These are phyloP conservation scores for Planiliza haematocheilus DNA, from an alignment of 2,113 vertebrate species.

Conservation along the genomic window DNA sequence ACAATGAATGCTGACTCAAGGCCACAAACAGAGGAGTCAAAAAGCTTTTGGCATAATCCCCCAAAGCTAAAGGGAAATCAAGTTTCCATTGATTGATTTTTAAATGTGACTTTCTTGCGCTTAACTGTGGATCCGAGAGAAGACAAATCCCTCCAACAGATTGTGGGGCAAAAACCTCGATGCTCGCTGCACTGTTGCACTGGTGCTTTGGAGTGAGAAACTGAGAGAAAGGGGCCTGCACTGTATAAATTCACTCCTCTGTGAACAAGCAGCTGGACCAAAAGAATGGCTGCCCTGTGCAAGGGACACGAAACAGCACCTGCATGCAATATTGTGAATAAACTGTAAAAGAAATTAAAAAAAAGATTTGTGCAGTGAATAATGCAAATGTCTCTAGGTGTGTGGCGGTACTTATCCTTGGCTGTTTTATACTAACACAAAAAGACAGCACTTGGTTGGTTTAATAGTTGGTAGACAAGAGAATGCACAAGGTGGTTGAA, in stretches of 20 bases:
- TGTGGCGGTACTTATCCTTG: slow-evolving; percentile 23
- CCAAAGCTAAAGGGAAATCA: slow-evolving; percentile 63
- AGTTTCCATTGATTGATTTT: slow-evolving; percentile 75
- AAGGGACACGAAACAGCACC: slow-evolving; percentile 10
- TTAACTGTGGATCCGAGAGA: slow-evolving; percentile 58
- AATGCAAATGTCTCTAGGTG: background rate
- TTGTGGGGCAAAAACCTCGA: slow-evolving; percentile 20
- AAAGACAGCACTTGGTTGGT: background rate
- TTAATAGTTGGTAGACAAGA: background rate
- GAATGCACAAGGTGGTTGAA: background rate
- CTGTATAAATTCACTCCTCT: slow-evolving; percentile 18
- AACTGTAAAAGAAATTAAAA: slow-evolving; percentile 14
- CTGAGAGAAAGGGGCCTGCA: slow-evolving; percentile 24
- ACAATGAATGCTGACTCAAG: slow-evolving; percentile 52
- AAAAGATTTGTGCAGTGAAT: background rate
- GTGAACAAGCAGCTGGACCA: slow-evolving; percentile 9
- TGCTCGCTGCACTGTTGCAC: slow-evolving; percentile 25
- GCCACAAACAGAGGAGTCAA: slow-evolving; percentile 50
- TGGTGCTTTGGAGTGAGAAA: slow-evolving; percentile 27
- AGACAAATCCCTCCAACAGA: slow-evolving; percentile 17
- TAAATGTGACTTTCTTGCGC: slow-evolving; percentile 62
- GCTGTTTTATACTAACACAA: slow-evolving; percentile 9
- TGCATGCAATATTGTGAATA: slow-evolving; percentile 10
- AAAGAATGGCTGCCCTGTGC: slow-evolving; percentile 6
- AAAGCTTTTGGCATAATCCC: slow-evolving; percentile 52